Percentiles rank a stretch among this genome's conserved stretches.
These are phyloP conservation scores for Ormyrus pomaceus DNA, from an alignment of 2,888 invertebrate species.

Conservation along the genomic window DNA sequence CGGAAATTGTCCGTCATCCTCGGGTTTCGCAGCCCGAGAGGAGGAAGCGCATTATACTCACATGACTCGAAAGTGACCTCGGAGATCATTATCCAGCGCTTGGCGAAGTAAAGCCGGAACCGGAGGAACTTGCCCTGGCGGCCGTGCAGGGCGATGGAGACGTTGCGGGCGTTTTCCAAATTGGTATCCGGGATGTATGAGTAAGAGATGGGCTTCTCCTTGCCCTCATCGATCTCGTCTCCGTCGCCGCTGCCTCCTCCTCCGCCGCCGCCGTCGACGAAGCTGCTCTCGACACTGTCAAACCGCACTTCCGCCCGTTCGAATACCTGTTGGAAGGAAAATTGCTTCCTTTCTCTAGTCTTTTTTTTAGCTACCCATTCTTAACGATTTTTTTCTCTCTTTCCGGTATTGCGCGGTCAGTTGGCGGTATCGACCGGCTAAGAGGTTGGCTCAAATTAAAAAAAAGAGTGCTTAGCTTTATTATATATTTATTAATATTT, in stretches of 20 bases:
- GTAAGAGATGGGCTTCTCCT: conserved; percentile 71
- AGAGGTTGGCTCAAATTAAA: no score
- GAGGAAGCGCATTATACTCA: conserved; percentile 67
- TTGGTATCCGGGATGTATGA: conserved; percentile 80
- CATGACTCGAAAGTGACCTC: conserved; percentile 82
- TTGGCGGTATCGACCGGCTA: no score
- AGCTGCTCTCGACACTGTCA: no score
- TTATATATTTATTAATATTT: no score
- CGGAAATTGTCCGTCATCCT: conserved; percentile 6
- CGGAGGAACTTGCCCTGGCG: conserved; percentile 80
- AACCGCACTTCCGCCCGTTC: conserved; percentile 82
- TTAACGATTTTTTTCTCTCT: not conserved
- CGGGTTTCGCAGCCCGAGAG: not conserved
- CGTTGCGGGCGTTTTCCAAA: conserved; percentile 82
- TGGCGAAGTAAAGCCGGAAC: conserved; percentile 81
- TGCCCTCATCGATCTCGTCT: conserved; percentile 55
- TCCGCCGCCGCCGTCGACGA: conserved; percentile 53
- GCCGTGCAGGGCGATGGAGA: conserved; percentile 81
- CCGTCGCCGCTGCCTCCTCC: not conserved
- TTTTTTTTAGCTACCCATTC: not conserved
- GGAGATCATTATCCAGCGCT: conserved; percentile 84
- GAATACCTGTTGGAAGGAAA: conserved; percentile 78
- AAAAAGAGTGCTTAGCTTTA: no score
- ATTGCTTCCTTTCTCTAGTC: conserved; percentile 30
- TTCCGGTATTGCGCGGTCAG: no score